Evolutionary conservation across 2,888 invertebrate species (phyloP), one percentile per base, ranked within the genome.

Genomic region (Oxycera nigricornis): DNA sequence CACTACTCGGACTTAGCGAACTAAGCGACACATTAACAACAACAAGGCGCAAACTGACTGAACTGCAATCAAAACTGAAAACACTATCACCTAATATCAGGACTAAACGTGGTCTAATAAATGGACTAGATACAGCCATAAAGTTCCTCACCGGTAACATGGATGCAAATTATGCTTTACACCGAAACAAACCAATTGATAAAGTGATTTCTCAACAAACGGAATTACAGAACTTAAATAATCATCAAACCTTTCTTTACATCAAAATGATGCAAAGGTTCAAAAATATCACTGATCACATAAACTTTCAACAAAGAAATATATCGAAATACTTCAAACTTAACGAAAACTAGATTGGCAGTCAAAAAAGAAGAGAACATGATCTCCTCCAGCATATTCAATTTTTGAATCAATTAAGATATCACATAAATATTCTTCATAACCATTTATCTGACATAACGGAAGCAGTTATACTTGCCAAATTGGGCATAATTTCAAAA

Each of bases 391-490:
- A 50, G 41, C n/a, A 62, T 2, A 61, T 70, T 52, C 52, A 72
- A 61, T 65, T 72, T 52, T 39, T 52, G 24, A 61, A 74, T 11
- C 50, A 65, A 61, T n/a, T n/a, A n/a, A 22, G 26, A 11, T 74
- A 55, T 46, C n/a, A 75, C 39, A 72, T 75, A 14, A 55, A 72
- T 31, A 52, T 72, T 24, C 26, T 72, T 2, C 72, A 73, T 22
- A 35, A 75, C 30, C 75, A 75, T 30, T 24, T 73, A 28, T 50
- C 26, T 7, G 31, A 75, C 20, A 73, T 67, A 28, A 50, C 72
- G n/a, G 65, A 75, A 75, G 65, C 75, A 28, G 65, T 72, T 61
- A 61, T 55, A 22, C 46, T 74, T 20, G 72, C 74, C 4, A 74
- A 72, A 72, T 22, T 74, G n/a, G 55, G 41, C 14, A 46, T 74